Evolutionary conservation across 2,888 invertebrate species (phyloP).

Genomic region (Ectemnius lituratus): DNA sequence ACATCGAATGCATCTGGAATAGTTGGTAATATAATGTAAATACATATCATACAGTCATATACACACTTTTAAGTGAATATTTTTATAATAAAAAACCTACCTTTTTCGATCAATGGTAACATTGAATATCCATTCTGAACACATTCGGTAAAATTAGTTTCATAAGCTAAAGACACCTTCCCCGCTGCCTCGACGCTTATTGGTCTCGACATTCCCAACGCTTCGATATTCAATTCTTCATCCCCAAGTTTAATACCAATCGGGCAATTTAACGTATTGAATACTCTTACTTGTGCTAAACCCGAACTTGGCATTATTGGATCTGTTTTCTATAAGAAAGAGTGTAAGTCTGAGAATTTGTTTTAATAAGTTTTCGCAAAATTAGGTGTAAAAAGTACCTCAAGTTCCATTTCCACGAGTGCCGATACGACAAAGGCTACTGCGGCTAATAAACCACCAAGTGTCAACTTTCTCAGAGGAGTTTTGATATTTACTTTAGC

Average conservation of each 20-base stretch:
- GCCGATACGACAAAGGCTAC: conserved; percentile 93
- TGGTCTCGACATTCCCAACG: conserved; percentile 62
- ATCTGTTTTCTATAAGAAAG: conserved; percentile 80
- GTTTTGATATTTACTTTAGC: conserved; percentile 84
- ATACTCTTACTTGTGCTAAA: conserved; percentile 84
- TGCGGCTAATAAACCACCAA: conserved; percentile 92
- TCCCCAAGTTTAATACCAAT: conserved; percentile 49
- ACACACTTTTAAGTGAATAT: no score
- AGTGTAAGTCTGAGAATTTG: neutral
- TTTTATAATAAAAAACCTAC: neutral
- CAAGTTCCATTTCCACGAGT: conserved; percentile 87
- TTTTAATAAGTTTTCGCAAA: neutral
- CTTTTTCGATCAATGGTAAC: no score
- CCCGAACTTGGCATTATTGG: conserved; percentile 80
- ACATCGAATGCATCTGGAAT: conserved; percentile 20
- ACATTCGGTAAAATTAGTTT: conserved; percentile 31
- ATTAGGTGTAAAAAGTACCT: conserved; percentile 79
- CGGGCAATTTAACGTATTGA: conserved; percentile 79
- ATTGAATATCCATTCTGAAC: neutral
- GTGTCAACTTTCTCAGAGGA: conserved; percentile 91
- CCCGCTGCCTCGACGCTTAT: conserved; percentile 41
- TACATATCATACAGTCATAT: no score
- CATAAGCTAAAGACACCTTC: conserved; percentile 25
- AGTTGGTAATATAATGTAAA: neutral
- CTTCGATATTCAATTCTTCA: conserved; percentile 45